phyloP scores from a whole-genome alignment of 2,113 vertebrate genomes.

The Colistium nudipinnis region DNA sequence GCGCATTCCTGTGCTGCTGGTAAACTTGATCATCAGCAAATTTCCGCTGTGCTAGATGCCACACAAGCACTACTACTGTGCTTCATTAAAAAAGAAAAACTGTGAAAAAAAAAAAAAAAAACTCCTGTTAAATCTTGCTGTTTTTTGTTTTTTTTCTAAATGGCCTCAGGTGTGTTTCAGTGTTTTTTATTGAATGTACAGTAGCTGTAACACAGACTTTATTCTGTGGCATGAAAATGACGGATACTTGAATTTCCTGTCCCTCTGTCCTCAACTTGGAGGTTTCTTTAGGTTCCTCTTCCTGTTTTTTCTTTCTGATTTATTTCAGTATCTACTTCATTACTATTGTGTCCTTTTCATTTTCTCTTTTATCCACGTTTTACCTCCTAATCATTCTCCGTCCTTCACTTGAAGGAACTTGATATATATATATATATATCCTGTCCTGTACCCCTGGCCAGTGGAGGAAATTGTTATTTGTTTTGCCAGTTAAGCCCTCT shows the following conservation, averaged over 20 bases:
- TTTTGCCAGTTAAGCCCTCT: constrained; percentile 61
- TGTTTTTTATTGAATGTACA: not conserved
- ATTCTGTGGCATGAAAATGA: too few species aligned
- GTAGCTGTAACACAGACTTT: too few species aligned
- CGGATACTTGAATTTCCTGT: too few species aligned
- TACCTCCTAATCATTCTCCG: not conserved
- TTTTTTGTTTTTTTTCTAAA: constrained; percentile 1
- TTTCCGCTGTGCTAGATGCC: not conserved
- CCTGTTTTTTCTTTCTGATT: not conserved
- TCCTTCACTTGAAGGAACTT: constrained; percentile 43
- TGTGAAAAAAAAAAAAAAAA: too few species aligned
- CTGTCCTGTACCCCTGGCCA: constrained; percentile 56
- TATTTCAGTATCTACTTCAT: not conserved
- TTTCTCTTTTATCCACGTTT: not conserved
- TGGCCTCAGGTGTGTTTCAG: not conserved
- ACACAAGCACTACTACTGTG: too few species aligned
- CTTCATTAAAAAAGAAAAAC: too few species aligned
- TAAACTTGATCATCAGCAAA: constrained; percentile 3
- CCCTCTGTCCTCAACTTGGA: not conserved
- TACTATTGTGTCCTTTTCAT: not conserved
- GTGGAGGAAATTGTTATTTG: constrained; percentile 74
- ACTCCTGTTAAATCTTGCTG: too few species aligned
- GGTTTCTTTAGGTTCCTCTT: not conserved
- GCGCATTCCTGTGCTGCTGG: not conserved
- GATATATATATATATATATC: too few species aligned